Evolutionary conservation across 2,888 invertebrate species (phyloP).

Genomic region (Hypomecis punctinalis): DNA sequence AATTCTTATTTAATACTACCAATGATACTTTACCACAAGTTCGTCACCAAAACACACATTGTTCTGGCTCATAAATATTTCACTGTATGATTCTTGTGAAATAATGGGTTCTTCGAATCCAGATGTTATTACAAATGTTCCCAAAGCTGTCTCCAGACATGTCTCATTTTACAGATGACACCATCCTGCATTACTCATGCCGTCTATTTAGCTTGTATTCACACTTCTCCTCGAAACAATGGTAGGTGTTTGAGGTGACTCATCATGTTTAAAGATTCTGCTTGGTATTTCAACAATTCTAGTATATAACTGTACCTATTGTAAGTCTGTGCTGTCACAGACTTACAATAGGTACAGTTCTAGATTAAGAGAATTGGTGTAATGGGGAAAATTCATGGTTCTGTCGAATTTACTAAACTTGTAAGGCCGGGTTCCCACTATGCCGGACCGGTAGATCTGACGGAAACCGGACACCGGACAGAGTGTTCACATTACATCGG

Average conservation of each 20-base stretch:
- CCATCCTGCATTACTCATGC: slow-evolving; percentile 41
- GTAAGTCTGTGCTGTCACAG: too few species aligned
- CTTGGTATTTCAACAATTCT: slow-evolving; percentile 14
- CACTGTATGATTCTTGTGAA: slow-evolving; percentile 9
- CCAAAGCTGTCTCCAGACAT: slow-evolving; percentile 29
- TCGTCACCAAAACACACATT: slow-evolving; percentile 7
- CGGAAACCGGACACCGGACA: too few species aligned
- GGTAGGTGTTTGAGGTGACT: slow-evolving; percentile 35
- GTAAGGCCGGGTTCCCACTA: too few species aligned
- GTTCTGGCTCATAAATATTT: slow-evolving; percentile 6
- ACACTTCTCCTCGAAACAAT: slow-evolving; percentile 33
- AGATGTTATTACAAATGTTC: slow-evolving; percentile 36
- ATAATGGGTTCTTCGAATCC: slow-evolving; percentile 26
- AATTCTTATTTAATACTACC: too few species aligned
- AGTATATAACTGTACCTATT: background rate
- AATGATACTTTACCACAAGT: slow-evolving; percentile 2
- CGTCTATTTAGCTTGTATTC: slow-evolving; percentile 37
- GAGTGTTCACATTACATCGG: too few species aligned
- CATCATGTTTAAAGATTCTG: slow-evolving; percentile 34
- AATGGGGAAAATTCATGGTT: too few species aligned
- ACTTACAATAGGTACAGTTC: background rate
- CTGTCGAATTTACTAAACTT: too few species aligned
- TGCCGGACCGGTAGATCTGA: too few species aligned
- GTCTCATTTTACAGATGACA: slow-evolving; percentile 37
- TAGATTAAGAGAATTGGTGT: background rate